Evolutionary conservation across 1,140 invertebrate species (phyloP).

Genomic region (Oedothorax gibbosus): DNA sequence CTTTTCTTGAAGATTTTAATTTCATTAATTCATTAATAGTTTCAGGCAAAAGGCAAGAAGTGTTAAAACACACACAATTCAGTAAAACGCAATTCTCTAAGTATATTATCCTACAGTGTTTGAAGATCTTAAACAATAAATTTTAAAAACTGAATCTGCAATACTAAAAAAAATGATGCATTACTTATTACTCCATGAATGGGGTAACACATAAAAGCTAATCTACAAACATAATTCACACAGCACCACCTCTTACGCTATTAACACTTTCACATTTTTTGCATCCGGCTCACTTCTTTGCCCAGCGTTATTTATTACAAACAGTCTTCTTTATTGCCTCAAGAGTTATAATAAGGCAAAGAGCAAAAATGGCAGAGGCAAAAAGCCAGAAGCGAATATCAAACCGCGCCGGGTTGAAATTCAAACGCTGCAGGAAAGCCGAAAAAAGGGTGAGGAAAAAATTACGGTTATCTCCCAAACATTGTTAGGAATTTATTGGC

Average conservation of each 20-base stretch:
- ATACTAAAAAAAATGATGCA: background rate
- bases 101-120: too few species aligned
- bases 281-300: too few species aligned
- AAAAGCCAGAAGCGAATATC: background rate
- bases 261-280: too few species aligned
- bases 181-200: background rate
- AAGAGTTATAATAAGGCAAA: background rate
- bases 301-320: background rate
- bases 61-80: too few species aligned
- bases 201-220: background rate
- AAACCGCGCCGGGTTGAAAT: background rate
- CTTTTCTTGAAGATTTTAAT: too few species aligned
- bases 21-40: too few species aligned
- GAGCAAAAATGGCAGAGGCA: background rate
- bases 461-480: background rate
- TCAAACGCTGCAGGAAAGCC: background rate
- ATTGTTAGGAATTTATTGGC: background rate
- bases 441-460: background rate
- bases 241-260: background rate
- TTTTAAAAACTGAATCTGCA: too few species aligned
- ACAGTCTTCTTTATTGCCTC: background rate
- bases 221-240: conserved; percentile 5
- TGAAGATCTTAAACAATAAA: too few species aligned
- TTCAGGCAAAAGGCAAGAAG: too few species aligned
- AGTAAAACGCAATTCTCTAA: too few species aligned